Conservation (phyloP, 2,113 vertebrate genomes). For the Tragelaphus scriptus region DNA sequence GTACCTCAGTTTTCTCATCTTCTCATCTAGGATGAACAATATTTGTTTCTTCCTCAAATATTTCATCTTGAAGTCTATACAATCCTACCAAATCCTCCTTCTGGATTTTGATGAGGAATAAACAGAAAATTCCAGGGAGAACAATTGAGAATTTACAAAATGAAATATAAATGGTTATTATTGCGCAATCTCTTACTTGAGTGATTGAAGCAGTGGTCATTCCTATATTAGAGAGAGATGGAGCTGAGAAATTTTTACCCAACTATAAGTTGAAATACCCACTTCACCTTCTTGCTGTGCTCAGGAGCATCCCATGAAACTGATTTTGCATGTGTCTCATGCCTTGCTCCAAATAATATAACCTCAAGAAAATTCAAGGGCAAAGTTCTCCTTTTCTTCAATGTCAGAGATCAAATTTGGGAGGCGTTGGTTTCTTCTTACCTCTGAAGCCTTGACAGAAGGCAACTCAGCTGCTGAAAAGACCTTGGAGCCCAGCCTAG, state of each 20-base stretch:
- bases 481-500: background rate
- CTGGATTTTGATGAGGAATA: background rate
- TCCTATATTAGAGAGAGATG: background rate
- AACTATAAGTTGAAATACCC: background rate
- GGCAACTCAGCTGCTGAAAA: background rate
- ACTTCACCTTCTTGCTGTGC: background rate
- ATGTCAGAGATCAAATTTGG: background rate
- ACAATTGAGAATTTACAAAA: background rate
- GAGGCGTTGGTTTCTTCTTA: background rate
- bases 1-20: background rate
- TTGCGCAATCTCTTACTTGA: background rate
- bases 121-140: background rate
- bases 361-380: background rate
- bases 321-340: background rate
- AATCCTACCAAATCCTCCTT: background rate
- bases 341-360: slow-evolving; percentile 10
- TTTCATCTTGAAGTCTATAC: background rate
- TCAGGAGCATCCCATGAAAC: background rate
- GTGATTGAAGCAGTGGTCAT: background rate
- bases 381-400: background rate
- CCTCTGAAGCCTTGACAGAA: background rate
- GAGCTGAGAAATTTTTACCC: background rate
- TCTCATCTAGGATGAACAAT: background rate
- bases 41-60: slow-evolving; percentile 20
- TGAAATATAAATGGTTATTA: background rate